Conservation (phyloP, 2,797 vertebrate genomes). For the Luscinia luscinia region DNA sequence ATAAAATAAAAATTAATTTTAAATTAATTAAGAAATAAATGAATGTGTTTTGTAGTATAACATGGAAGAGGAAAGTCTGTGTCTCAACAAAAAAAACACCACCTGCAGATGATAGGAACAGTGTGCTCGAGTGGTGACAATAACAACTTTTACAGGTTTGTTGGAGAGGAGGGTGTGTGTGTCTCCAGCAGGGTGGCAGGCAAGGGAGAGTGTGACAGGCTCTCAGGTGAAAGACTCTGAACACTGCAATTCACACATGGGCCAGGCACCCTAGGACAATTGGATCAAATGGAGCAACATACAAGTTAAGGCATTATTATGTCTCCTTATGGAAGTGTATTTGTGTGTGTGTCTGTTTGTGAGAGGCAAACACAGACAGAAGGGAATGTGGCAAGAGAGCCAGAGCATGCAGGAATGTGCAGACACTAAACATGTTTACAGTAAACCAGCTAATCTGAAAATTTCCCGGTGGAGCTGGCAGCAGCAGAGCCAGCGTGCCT, state of each 20-base stretch:
- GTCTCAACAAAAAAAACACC: neutral
- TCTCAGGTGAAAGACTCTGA: neutral
- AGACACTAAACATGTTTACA: neutral
- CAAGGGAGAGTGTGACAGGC: neutral
- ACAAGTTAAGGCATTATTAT: neutral
- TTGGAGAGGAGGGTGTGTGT: accelerated
- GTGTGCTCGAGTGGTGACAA: neutral
- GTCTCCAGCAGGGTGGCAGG: neutral
- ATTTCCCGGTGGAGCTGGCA: neutral
- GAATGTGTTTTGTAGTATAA: accelerated
- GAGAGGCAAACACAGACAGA: neutral
- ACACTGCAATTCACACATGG: too few relatives aligned
- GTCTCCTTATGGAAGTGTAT: neutral
- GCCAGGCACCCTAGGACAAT: neutral
- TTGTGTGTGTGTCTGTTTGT: accelerated
- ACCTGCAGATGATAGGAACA: neutral
- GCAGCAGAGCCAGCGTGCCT: neutral
- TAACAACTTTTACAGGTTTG: neutral
- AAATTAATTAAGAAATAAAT: neutral
- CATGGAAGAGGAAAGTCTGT: neutral
- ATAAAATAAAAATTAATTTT: neutral
- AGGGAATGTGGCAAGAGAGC: neutral
- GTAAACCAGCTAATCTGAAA: neutral
- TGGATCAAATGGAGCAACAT: neutral
- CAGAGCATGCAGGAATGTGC: neutral